Conservation (phyloP, 2,113 vertebrate species). For the Entelurus aequoreus region DNA sequence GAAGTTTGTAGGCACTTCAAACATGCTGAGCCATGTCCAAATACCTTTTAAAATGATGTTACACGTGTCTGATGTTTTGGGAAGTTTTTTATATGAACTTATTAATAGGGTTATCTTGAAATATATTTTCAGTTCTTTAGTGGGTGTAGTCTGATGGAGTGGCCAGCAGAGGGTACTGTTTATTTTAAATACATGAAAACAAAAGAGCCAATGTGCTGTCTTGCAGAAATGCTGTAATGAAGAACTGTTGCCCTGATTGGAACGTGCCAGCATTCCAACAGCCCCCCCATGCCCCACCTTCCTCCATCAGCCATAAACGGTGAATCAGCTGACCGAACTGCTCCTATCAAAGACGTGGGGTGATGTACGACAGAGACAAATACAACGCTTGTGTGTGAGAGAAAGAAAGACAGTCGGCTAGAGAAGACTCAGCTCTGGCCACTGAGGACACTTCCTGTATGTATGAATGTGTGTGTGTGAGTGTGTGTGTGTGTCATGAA, state of each 20-base stretch:
- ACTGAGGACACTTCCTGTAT: constrained; percentile 50
- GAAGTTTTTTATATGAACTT: too few relatives aligned
- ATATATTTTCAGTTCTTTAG: not conserved
- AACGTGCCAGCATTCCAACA: constrained; percentile 94
- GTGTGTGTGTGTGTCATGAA: not conserved
- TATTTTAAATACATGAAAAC: not conserved
- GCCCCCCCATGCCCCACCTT: constrained; percentile 42
- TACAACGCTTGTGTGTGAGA: constrained; percentile 24
- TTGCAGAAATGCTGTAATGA: constrained; percentile 92
- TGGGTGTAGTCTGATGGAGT: not conserved
- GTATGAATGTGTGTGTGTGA: constrained; percentile 46
- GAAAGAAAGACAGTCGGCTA: constrained; percentile 14
- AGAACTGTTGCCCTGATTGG: constrained; percentile 96
- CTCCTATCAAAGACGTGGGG: constrained; percentile 56
- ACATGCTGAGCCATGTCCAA: too few relatives aligned
- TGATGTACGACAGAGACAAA: constrained; percentile 53
- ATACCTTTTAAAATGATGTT: too few relatives aligned
- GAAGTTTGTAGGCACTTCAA: too few relatives aligned
- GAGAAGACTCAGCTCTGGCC: constrained; percentile 60
- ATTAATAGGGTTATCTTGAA: too few relatives aligned
- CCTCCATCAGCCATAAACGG: constrained; percentile 72
- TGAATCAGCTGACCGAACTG: constrained; percentile 66
- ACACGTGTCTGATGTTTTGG: too few relatives aligned
- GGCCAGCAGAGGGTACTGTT: constrained; percentile 34
- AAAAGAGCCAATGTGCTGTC: constrained; percentile 11